Evolutionary conservation across 1,140 invertebrate species (phyloP).

Genomic region (Augochlora pura): DNA sequence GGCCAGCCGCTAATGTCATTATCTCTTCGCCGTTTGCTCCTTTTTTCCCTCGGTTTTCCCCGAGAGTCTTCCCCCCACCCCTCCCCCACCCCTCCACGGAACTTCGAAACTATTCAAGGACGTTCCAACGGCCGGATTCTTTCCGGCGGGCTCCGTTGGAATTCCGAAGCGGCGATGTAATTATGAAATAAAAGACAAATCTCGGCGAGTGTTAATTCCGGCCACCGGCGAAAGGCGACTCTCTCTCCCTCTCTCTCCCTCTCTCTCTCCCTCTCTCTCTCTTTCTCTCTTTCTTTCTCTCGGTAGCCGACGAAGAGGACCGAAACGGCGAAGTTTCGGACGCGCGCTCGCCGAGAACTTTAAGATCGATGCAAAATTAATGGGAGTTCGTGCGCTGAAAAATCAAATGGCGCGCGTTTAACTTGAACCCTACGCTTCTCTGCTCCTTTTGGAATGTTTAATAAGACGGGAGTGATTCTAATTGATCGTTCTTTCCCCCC

Average conservation of each 20-base stretch:
- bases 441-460: not conserved
- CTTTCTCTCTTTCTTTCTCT: too few species aligned
- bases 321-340: too few species aligned
- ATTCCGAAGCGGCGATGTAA: slow-evolving; percentile 7
- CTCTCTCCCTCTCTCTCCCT: too few species aligned
- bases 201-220: slow-evolving; percentile 1
- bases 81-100: too few species aligned
- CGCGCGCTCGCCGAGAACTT: too few species aligned
- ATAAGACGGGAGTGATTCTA: not conserved
- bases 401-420: not conserved
- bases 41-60: not conserved
- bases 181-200: slow-evolving; percentile 41
- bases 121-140: slow-evolving; percentile 8
- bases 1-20: slow-evolving; percentile 33
- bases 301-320: too few species aligned
- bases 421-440: not conserved
- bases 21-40: slow-evolving; percentile 27
- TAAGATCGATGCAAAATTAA: not conserved
- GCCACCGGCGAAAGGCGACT: not conserved
- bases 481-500: not conserved
- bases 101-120: slow-evolving; percentile 14
- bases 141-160: not conserved
- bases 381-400: not conserved
- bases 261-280: too few species aligned
- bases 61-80: not conserved